Evolutionary conservation across 1,140 invertebrate genomes (phyloP).

Genomic region (Drosophila malerkotliana): DNA sequence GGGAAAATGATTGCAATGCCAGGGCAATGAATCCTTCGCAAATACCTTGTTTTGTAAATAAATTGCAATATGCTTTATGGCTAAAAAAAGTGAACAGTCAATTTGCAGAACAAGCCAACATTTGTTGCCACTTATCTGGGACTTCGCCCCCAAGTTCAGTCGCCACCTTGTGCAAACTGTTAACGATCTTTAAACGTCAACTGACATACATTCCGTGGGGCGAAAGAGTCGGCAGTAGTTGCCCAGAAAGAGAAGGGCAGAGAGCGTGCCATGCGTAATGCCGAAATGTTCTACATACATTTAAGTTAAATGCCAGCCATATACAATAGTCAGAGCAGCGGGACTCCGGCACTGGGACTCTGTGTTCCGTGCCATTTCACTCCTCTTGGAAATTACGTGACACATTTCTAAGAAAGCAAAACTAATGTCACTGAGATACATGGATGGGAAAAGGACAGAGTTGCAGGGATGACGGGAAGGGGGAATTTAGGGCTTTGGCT

Average conservation of each 20-base stretch:
- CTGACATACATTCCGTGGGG: constrained; percentile 60
- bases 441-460: background rate
- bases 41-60: background rate
- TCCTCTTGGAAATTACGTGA: constrained; percentile 70
- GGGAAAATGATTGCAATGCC: too few species aligned
- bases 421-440: constrained; percentile 69
- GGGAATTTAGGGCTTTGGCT: constrained; percentile 26
- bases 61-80: background rate
- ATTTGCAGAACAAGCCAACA: constrained; percentile 34
- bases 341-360: constrained; percentile 9
- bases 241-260: background rate
- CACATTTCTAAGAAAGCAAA: constrained; percentile 80
- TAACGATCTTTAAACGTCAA: constrained; percentile 75
- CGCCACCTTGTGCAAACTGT: constrained; percentile 48
- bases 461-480: too few species aligned
- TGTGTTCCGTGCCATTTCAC: background rate
- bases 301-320: constrained; percentile 77
- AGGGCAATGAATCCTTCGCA: background rate
- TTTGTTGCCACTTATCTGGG: constrained; percentile 35
- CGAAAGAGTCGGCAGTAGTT: background rate
- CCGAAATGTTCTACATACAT: constrained; percentile 74
- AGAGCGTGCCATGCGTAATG: constrained; percentile 33
- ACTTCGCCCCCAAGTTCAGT: constrained; percentile 12
- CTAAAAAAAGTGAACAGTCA: background rate
- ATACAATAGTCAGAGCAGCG: constrained; percentile 63